Evolutionary conservation across 2,888 invertebrate species (phyloP).

Genomic region (Harpalus rubripes): DNA sequence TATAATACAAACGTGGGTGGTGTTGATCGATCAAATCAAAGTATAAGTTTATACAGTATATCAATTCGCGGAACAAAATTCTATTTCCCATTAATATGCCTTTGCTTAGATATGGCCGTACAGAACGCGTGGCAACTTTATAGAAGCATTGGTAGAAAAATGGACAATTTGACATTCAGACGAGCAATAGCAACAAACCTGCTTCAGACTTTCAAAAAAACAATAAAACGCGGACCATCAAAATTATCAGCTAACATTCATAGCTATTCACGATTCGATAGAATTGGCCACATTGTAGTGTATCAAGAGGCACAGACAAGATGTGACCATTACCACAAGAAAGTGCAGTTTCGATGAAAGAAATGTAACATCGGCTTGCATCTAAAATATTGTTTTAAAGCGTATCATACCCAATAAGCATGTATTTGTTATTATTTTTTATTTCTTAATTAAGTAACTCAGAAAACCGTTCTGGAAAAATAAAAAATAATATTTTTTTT

Average conservation of each 20-base stretch:
- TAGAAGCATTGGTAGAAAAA: no score
- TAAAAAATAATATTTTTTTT: neutral
- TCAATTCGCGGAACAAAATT: slow-evolving; percentile 68
- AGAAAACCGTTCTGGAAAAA: neutral
- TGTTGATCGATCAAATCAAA: slow-evolving; percentile 58
- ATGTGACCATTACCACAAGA: slow-evolving; percentile 67
- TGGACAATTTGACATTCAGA: no score
- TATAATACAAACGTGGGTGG: slow-evolving; percentile 27
- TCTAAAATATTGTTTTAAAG: neutral
- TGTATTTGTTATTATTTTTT: neutral
- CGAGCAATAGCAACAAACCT: slow-evolving; percentile 2
- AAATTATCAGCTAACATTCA: slow-evolving; percentile 54
- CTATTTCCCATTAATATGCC: slow-evolving; percentile 67
- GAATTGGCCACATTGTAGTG: slow-evolving; percentile 64
- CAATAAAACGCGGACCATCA: slow-evolving; percentile 48
- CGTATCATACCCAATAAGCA: neutral
- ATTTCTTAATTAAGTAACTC: slow-evolving; percentile 4
- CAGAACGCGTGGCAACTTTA: no score
- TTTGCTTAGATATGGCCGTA: slow-evolving; percentile 62
- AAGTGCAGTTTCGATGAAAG: slow-evolving; percentile 24
- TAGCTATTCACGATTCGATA: slow-evolving; percentile 63
- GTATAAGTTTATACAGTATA: slow-evolving; percentile 67
- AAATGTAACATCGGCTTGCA: slow-evolving; percentile 3
- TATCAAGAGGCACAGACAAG: slow-evolving; percentile 65
- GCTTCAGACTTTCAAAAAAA: slow-evolving; percentile 34